These are phyloP conservation scores for Episyrphus balteatus DNA, from an alignment of 1,140 invertebrate genomes.

Conservation along the genomic window DNA sequence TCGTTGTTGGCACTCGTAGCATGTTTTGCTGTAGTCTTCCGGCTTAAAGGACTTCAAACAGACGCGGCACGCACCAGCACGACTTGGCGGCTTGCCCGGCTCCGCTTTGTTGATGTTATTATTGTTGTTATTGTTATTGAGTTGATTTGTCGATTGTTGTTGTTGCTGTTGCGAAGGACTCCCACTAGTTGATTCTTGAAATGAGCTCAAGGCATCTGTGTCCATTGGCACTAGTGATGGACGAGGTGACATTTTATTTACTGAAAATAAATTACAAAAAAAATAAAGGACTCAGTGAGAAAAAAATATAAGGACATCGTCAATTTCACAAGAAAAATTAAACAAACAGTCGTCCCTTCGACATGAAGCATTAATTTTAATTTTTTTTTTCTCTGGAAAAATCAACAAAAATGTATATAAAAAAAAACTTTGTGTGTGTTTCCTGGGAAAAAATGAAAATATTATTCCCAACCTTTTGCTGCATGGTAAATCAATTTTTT, in stretches of 20 bases:
- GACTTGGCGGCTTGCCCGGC: conserved; percentile 55
- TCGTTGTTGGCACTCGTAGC: conserved; percentile 75
- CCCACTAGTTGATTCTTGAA: too few species aligned
- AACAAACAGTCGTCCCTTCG: too few species aligned
- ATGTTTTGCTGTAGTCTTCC: conserved; percentile 71
- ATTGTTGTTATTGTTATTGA: conserved; percentile 2
- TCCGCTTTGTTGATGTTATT: conserved; percentile 41
- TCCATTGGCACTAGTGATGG: conserved; percentile 43
- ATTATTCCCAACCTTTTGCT: too few species aligned
- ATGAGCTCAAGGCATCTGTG: conserved; percentile 10
- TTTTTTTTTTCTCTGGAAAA: too few species aligned
- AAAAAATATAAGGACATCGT: not conserved
- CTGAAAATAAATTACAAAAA: conserved; percentile 31
- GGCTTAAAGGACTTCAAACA: conserved; percentile 78
- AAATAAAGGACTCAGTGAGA: not conserved
- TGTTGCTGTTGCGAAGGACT: not conserved
- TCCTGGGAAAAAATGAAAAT: too few species aligned
- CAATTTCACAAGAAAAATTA: too few species aligned
- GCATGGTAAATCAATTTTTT: too few species aligned
- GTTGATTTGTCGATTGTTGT: conserved; percentile 3
- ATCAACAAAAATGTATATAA: too few species aligned
- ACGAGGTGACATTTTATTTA: conserved; percentile 54
- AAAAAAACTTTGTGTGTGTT: too few species aligned
- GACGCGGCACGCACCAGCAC: conserved; percentile 68
- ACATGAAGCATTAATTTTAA: too few species aligned